Base-by-base conservation (phyloP, 2,797 vertebrate species). In the Argyrosomus regius region DNA sequence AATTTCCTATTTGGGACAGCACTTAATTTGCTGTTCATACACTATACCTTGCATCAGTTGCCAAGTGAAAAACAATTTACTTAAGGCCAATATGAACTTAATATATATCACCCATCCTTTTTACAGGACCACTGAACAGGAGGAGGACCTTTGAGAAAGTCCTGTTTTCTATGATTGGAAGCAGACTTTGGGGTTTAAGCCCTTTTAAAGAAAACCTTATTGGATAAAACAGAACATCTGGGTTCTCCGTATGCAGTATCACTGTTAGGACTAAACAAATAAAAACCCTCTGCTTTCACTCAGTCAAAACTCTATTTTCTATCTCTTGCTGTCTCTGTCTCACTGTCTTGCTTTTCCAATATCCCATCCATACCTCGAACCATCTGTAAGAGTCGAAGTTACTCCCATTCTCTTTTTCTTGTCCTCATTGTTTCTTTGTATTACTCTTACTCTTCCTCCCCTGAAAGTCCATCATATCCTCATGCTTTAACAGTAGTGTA, bases 161-260 rank as follows among this genome's bases (percentile, higher is more conserved):
- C 76, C 90, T 91, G 87, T 80, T 91, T 92, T 90, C 71, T 91
- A 88, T 93, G 82, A 90, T 90, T 91, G 83, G 82, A 92, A 89
- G 69, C 89, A 92, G 89, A 91, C 89, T 87, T 89, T 89, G 75
- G 75, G 86, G 79, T 91, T 92, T 78, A 88, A 87, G 82, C 80
- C 78, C 85, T 93, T 92, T 91, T 85, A 89, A 89, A 91, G 84
- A 86, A 92, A 90, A 85, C 78, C 83, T 92, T 89, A 93, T 87
- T 90, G 85, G 85, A 92, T 94, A 88, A 93, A 91, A 83, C 79
- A 22, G 78, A 95, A 94, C 93, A 94, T 93, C 89, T 94, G 93
- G 79, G 86, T 86, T 91, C 82, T 85, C 81, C 77, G 83, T 68
- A 67, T 83, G 81, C 72, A 60, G 75, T 54, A 86, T 89, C 85